Percentiles rank a stretch among this genome's conserved stretches.
These are phyloP conservation scores for Tenualosa thibaudeaui DNA, from an alignment of 2,797 vertebrate genomes.

Conservation along the genomic window DNA sequence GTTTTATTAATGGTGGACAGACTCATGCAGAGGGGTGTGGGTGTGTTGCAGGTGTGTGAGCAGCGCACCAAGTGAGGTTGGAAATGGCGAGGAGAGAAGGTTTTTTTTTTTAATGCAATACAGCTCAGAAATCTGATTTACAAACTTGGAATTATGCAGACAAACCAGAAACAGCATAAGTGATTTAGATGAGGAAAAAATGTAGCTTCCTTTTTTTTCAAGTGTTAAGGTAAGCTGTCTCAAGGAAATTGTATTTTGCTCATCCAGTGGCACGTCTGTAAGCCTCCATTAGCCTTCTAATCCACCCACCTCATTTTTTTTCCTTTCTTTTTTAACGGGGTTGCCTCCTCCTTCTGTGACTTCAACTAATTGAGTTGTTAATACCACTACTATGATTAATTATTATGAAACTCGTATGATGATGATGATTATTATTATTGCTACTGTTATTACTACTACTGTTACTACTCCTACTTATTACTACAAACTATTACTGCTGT, in stretches of 20 bases:
- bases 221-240: slow-evolving; percentile 33
- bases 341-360: slow-evolving; percentile 68
- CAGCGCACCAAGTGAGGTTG: slow-evolving; percentile 2
- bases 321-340: slow-evolving; percentile 66
- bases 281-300: slow-evolving; percentile 68
- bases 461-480: slow-evolving; percentile 77
- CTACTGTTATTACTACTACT: slow-evolving; percentile 77
- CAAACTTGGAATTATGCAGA: slow-evolving; percentile 17
- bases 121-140: not conserved
- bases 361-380: slow-evolving; percentile 69
- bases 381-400: slow-evolving; percentile 75
- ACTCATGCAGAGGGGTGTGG: not conserved
- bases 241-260: slow-evolving; percentile 66
- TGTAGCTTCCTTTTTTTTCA: slow-evolving; percentile 7
- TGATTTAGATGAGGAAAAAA: slow-evolving; percentile 1
- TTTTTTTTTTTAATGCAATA: slow-evolving; percentile 9
- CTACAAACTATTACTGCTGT: slow-evolving; percentile 77
- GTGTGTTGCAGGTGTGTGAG: slow-evolving; percentile 10
- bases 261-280: slow-evolving; percentile 69
- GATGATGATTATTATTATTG: slow-evolving; percentile 68
- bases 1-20: not conserved
- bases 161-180: not conserved
- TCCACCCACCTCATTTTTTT: slow-evolving; percentile 61
- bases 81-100: not conserved
- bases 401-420: slow-evolving; percentile 69